These are phyloP conservation scores for Vesta saturnalis DNA, from an alignment of 2,888 invertebrate genomes.

Conservation along the genomic window DNA sequence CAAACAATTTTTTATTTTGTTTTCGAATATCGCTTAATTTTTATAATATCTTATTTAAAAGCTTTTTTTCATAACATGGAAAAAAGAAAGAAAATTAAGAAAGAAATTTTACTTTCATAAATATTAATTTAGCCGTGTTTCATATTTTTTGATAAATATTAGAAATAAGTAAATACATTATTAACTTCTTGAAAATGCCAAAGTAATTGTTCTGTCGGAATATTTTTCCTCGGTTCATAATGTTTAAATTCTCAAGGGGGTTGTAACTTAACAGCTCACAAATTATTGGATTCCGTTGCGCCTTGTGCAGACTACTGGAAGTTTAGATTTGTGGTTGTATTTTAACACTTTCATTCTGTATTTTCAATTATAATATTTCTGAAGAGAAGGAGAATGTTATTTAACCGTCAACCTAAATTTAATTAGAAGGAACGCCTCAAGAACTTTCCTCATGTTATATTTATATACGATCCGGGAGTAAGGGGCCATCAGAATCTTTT, in stretches of 20 bases:
- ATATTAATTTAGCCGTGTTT: no score
- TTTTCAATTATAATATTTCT: slow-evolving; percentile 6
- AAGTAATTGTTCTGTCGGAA: background rate
- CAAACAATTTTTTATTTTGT: background rate
- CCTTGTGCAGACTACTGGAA: slow-evolving; percentile 2
- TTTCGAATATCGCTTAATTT: no score
- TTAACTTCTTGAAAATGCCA: background rate
- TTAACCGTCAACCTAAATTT: slow-evolving; percentile 7
- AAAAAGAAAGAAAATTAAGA: background rate
- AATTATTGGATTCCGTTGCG: slow-evolving; percentile 11
- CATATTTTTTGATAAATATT: background rate
- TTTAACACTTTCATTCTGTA: slow-evolving; percentile 11
- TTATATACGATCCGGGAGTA: no score
- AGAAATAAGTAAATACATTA: background rate
- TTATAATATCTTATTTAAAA: no score
- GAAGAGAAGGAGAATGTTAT: background rate
- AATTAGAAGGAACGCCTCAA: background rate
- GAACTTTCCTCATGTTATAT: background rate
- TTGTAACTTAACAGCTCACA: slow-evolving; percentile 12
- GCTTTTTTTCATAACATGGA: no score
- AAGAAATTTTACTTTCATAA: background rate
- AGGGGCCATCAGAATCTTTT: no score
- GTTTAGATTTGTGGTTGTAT: slow-evolving; percentile 7
- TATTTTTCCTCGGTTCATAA: slow-evolving; percentile 6
- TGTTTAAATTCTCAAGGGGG: slow-evolving; percentile 11